Conservation (phyloP, 2,888 invertebrate genomes). For the Phasia obesa region DNA sequence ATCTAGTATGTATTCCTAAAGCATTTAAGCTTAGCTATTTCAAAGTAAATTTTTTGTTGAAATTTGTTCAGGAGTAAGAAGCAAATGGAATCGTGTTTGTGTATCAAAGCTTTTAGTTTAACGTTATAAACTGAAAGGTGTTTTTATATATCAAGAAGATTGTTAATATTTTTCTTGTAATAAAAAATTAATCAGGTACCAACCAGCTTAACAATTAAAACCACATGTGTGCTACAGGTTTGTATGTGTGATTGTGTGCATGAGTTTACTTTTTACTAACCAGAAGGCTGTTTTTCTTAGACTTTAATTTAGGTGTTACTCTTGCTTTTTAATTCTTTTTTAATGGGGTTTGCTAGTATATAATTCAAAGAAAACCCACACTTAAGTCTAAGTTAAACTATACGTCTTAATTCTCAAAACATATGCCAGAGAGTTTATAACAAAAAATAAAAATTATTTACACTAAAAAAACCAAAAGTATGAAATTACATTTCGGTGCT, state of each 20-base stretch:
- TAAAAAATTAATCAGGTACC: constrained; percentile 44
- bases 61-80: too few relatives aligned
- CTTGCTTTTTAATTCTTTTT: background rate
- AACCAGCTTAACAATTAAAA: constrained; percentile 44
- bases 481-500: background rate
- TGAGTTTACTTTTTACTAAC: background rate
- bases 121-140: too few relatives aligned
- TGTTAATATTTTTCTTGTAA: too few relatives aligned
- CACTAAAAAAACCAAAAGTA: background rate
- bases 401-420: background rate
- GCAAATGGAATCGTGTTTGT: too few relatives aligned
- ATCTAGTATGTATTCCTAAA: too few relatives aligned
- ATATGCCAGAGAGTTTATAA: background rate
- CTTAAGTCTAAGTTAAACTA: background rate
- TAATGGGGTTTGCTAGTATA: background rate
- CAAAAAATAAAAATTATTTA: background rate
- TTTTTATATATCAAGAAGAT: too few relatives aligned
- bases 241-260: background rate
- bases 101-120: too few relatives aligned
- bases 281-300: background rate
- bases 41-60: too few relatives aligned
- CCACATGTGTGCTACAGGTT: background rate
- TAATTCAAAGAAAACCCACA: constrained; percentile 6
- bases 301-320: constrained; percentile 11
- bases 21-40: too few relatives aligned